These are phyloP conservation scores for Zapornia atra DNA, from an alignment of 2,113 vertebrate genomes.

Conservation along the genomic window DNA sequence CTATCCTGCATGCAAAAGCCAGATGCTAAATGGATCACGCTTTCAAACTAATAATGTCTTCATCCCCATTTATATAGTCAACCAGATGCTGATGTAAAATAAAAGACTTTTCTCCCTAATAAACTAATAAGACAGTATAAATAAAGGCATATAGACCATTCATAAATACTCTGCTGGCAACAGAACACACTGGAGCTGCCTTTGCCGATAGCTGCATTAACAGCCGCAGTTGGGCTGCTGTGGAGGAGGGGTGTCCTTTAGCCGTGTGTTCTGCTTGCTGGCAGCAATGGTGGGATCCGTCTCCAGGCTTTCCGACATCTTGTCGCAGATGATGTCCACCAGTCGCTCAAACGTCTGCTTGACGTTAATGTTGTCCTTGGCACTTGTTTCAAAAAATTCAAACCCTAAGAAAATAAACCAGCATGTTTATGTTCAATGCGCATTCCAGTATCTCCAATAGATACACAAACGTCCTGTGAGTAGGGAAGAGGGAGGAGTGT, in stretches of 20 bases:
- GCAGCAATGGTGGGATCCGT: constrained; percentile 84
- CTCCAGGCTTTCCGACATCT: constrained; percentile 96
- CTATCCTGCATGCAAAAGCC: constrained; percentile 60
- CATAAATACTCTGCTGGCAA: constrained; percentile 77
- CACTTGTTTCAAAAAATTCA: constrained; percentile 97
- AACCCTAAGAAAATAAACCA: constrained; percentile 83
- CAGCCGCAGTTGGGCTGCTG: constrained; percentile 91
- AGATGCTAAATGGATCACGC: constrained; percentile 32
- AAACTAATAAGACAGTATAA: constrained; percentile 68
- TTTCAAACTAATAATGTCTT: constrained; percentile 48
- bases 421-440: background rate
- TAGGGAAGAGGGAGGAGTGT: background rate
- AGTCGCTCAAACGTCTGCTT: constrained; percentile 97
- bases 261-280: constrained; percentile 86
- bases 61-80: background rate
- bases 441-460: background rate
- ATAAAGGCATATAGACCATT: constrained; percentile 76
- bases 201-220: constrained; percentile 74
- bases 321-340: constrained; percentile 97
- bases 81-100: constrained; percentile 50
- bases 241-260: constrained; percentile 89
- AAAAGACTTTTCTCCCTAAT: constrained; percentile 43
- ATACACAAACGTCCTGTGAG: background rate
- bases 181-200: constrained; percentile 54
- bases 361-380: constrained; percentile 97